These are phyloP conservation scores for Gallinago media DNA, from an alignment of 2,113 vertebrate genomes.

Conservation along the genomic window DNA sequence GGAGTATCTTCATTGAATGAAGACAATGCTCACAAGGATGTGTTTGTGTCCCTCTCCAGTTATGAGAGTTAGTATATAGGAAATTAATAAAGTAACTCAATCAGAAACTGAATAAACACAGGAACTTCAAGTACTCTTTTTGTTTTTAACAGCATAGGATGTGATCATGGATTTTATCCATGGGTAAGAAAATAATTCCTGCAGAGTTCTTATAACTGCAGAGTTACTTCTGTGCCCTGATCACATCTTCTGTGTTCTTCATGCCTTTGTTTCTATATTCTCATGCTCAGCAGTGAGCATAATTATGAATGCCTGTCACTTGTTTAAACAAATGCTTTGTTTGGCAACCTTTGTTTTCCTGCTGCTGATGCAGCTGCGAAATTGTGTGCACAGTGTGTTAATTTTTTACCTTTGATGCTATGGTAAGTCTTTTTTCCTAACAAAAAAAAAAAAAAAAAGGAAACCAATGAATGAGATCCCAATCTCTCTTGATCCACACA, in stretches of 20 bases:
- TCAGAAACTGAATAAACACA: not conserved
- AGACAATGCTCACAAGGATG: too few species aligned
- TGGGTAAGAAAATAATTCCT: not conserved
- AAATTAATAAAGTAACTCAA: not conserved
- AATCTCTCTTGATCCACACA: constrained; percentile 8
- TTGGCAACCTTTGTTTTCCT: constrained; percentile 59
- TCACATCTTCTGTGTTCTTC: not conserved
- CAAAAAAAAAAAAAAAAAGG: not conserved
- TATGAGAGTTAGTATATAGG: not conserved
- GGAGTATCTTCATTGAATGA: not conserved
- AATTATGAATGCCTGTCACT: constrained; percentile 28
- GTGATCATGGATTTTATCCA: not conserved
- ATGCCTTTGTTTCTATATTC: not conserved
- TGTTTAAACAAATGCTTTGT: constrained; percentile 53
- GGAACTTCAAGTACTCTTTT: not conserved
- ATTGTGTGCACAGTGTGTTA: constrained; percentile 62
- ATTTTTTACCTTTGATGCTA: constrained; percentile 66
- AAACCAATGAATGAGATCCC: constrained; percentile 45
- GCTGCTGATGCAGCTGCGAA: constrained; percentile 49
- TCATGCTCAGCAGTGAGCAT: not conserved
- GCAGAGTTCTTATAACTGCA: not conserved
- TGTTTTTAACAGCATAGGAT: not conserved
- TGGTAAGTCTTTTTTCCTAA: not conserved
- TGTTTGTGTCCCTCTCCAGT: not conserved
- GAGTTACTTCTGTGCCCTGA: not conserved